phyloP scores from a whole-genome alignment of 1,140 invertebrate genomes.

The Pogonomyrmex barbatus region DNA sequence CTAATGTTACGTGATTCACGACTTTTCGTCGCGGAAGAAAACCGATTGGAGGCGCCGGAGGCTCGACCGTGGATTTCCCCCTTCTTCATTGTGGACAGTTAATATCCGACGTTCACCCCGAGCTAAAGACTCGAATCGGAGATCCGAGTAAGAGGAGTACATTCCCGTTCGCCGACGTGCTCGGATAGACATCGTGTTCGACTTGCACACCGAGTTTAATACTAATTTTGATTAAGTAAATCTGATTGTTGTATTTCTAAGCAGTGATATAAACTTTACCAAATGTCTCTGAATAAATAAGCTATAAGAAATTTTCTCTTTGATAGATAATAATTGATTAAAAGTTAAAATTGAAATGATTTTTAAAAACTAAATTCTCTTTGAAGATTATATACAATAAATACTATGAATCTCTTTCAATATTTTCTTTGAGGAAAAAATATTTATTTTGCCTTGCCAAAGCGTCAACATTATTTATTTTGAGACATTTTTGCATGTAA shows the following conservation, averaged over 20 bases:
- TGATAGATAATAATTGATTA: not conserved
- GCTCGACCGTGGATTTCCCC: constrained; percentile 46
- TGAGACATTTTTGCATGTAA: not conserved
- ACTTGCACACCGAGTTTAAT: not conserved
- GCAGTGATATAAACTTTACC: not conserved
- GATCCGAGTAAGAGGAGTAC: constrained; percentile 34
- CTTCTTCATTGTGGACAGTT: constrained; percentile 38
- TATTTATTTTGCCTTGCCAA: constrained; percentile 1
- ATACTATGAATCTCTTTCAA: not conserved
- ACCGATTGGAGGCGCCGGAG: constrained; percentile 60
- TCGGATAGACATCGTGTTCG: not conserved
- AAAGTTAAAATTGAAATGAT: not conserved
- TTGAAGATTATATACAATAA: not conserved
- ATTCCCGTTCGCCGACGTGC: constrained; percentile 10
- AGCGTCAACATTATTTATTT: constrained; percentile 1
- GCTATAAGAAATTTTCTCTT: not conserved
- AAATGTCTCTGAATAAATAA: not conserved
- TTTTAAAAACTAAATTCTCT: not conserved
- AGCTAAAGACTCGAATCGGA: constrained; percentile 27
- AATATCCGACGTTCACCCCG: constrained; percentile 23
- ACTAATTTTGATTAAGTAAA: constrained; percentile 42
- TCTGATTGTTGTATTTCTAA: not conserved
- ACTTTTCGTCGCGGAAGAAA: constrained; percentile 55
- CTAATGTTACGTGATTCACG: constrained; percentile 29
- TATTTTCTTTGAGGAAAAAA: not conserved